These are phyloP conservation scores for Oenanthe oenanthe DNA, from an alignment of 2,113 vertebrate species.

Conservation along the genomic window DNA sequence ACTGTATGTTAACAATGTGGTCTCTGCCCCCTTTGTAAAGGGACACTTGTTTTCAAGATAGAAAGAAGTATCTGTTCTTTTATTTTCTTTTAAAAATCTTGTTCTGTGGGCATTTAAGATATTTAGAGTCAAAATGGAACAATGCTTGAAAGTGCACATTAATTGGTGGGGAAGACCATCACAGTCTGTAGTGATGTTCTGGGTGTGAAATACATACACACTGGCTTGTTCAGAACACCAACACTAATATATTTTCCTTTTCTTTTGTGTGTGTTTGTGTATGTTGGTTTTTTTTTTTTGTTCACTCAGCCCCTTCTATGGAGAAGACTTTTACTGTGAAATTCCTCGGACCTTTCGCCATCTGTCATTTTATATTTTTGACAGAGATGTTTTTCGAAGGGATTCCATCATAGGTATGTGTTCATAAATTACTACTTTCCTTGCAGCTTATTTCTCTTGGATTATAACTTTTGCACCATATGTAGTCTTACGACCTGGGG, in stretches of 20 bases:
- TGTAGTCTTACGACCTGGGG: not conserved
- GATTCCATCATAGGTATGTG: slow-evolving; percentile 97
- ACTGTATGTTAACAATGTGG: not conserved
- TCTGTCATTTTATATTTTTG: slow-evolving; percentile 97
- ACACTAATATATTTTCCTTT: slow-evolving; percentile 3
- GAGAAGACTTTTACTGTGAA: slow-evolving; percentile 99
- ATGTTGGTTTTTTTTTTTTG: not conserved
- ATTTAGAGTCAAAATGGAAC: not conserved
- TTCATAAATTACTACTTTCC: not conserved
- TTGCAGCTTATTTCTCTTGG: not conserved
- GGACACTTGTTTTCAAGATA: not conserved
- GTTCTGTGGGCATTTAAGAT: not conserved
- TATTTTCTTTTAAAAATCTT: not conserved
- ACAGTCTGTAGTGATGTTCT: not conserved
- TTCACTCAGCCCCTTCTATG: slow-evolving; percentile 91
- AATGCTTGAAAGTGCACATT: not conserved
- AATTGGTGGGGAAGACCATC: not conserved
- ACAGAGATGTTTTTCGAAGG: slow-evolving; percentile 99
- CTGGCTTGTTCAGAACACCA: not conserved
- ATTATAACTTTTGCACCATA: not conserved
- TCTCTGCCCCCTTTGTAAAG: not conserved
- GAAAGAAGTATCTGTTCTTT: not conserved
- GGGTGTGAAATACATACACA: not conserved
- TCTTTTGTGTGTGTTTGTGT: not conserved
- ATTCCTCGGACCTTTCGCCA: slow-evolving; percentile 97